Evolutionary conservation across 2,113 vertebrate genomes (phyloP).

Genomic region (Pygoscelis antarcticus): DNA sequence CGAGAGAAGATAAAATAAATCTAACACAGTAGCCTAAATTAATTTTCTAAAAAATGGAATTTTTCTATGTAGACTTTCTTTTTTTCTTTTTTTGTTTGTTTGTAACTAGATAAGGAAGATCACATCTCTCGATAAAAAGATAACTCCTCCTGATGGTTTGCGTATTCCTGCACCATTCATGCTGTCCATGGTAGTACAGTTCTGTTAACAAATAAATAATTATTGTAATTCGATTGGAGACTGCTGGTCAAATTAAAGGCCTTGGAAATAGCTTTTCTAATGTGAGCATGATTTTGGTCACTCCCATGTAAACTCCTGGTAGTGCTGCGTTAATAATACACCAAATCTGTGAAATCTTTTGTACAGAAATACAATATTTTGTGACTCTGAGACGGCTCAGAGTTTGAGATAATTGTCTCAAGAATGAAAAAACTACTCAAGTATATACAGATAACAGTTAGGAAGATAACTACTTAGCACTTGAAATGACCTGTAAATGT

Average conservation of each 20-base stretch:
- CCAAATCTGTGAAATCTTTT: not conserved
- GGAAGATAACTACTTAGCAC: not conserved
- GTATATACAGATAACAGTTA: not conserved
- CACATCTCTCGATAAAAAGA: not conserved
- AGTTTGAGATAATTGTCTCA: not conserved
- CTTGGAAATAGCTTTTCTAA: not conserved
- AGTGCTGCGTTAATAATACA: not conserved
- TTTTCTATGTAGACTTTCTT: not conserved
- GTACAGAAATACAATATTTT: not conserved
- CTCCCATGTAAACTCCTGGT: not conserved
- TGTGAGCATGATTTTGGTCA: not conserved
- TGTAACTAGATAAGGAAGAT: not conserved
- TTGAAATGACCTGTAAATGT: constrained; percentile 5
- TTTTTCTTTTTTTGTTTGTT: not conserved
- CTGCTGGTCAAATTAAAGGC: not conserved
- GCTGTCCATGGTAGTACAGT: not conserved
- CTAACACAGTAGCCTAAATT: not conserved
- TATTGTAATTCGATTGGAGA: not conserved
- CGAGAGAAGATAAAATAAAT: not conserved
- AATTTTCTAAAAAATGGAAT: not conserved
- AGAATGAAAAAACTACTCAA: not conserved
- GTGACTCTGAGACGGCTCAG: not conserved
- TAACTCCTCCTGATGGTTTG: not conserved
- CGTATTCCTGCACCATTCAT: not conserved
- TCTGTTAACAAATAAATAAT: not conserved